phyloP scores from a whole-genome alignment of 92 coral and sea anemone species.

The Phenganax subtilis region DNA sequence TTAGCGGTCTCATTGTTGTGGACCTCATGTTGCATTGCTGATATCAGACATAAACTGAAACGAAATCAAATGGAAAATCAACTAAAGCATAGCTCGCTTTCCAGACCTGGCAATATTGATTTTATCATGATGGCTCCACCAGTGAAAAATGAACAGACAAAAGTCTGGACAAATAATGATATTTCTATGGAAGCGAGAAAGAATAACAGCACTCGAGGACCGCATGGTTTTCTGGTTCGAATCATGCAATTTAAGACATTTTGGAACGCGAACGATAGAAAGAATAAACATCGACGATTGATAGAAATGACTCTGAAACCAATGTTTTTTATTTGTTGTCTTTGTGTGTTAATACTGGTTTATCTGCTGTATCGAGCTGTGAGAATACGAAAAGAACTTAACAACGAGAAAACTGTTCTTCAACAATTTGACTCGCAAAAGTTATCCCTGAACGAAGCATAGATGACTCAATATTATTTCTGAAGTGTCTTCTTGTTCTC shows the following conservation, averaged over 20 bases:
- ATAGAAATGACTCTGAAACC: conserved; percentile 34
- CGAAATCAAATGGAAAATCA: background rate
- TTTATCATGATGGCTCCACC: conserved; percentile 40
- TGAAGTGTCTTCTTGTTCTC: no score
- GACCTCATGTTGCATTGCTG: background rate
- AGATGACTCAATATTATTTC: background rate
- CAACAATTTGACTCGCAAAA: conserved; percentile 18
- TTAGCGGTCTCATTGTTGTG: background rate
- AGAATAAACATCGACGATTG: conserved; percentile 20
- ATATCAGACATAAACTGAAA: background rate
- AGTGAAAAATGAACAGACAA: background rate
- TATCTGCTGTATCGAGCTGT: conserved; percentile 37
- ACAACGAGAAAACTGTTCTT: conserved; percentile 21
- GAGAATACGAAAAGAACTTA: conserved; percentile 23
- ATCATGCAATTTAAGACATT: conserved; percentile 26
- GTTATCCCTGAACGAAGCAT: conserved; percentile 26
- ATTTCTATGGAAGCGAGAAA: background rate
- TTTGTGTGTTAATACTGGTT: conserved; percentile 30
- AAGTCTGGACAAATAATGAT: background rate
- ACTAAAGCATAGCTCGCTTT: background rate
- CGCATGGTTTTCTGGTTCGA: conserved; percentile 8
- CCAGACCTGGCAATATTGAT: conserved; percentile 18
- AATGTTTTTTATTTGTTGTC: conserved; percentile 34
- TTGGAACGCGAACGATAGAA: conserved; percentile 33
- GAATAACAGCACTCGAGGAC: background rate